phyloP scores from a whole-genome alignment of 2,888 invertebrate genomes.

The Zhengitettix transpicula region DNA sequence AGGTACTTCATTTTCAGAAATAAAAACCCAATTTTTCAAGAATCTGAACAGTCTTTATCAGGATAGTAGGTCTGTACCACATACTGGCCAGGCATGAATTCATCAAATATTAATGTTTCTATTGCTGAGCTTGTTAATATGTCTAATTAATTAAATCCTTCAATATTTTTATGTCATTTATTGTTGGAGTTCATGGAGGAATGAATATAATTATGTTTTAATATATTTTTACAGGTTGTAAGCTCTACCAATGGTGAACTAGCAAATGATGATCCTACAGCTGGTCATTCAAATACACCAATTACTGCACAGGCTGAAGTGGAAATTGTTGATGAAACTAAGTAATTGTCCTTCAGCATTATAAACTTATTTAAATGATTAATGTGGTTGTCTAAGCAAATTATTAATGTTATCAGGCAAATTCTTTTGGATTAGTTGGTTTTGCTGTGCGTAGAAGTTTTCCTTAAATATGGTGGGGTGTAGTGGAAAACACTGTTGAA shows the following conservation, averaged over 20 bases:
- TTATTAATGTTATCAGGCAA: background rate
- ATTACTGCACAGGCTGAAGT: slow-evolving; percentile 87
- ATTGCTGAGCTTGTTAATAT: too few species aligned
- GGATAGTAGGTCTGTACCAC: background rate
- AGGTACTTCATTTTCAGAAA: too few species aligned
- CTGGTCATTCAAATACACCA: slow-evolving; percentile 93
- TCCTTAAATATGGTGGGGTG: too few species aligned
- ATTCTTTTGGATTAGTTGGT: background rate
- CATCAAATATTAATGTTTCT: too few species aligned
- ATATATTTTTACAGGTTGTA: slow-evolving; percentile 54
- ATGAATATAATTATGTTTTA: slow-evolving; percentile 1
- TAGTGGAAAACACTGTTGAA: too few species aligned
- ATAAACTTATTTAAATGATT: background rate
- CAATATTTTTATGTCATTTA: too few species aligned
- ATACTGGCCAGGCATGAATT: too few species aligned
- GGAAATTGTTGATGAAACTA: slow-evolving; percentile 93
- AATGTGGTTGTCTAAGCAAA: background rate
- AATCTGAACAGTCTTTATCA: background rate
- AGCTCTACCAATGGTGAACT: slow-evolving; percentile 94
- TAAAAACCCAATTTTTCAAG: background rate
- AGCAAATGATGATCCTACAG: slow-evolving; percentile 87
- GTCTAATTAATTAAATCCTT: too few species aligned
- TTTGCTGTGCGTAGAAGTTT: background rate
- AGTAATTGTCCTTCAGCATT: slow-evolving; percentile 47
- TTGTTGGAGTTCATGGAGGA: slow-evolving; percentile 10